Conservation (phyloP, 2,888 invertebrate species). For the Notodonta dromedarius region DNA sequence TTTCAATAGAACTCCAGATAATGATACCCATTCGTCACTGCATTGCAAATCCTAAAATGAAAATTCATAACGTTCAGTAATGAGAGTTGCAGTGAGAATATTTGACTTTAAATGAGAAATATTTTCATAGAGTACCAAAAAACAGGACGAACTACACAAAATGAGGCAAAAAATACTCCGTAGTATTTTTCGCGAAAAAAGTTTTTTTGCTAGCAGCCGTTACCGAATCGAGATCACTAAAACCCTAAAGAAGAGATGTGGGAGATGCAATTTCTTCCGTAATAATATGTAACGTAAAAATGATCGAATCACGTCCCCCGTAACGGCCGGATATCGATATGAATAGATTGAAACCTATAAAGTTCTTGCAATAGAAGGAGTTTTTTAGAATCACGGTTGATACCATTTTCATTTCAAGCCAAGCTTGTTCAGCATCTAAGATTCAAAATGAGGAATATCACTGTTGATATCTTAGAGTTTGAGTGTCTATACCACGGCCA, state of each 20-base stretch:
- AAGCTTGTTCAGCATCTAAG: background rate
- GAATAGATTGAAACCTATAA: conserved; percentile 5
- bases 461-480: too few species aligned
- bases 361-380: conserved; percentile 6
- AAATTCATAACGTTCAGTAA: background rate
- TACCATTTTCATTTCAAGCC: background rate
- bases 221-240: conserved; percentile 32
- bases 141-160: background rate
- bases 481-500: too few species aligned
- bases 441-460: too few species aligned
- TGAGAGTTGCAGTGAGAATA: background rate
- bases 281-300: conserved; percentile 25
- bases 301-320: conserved; percentile 21
- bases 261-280: conserved; percentile 27
- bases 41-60: background rate
- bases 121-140: background rate
- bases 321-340: conserved; percentile 10
- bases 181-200: background rate
- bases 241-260: conserved; percentile 18
- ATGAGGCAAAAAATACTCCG: background rate
- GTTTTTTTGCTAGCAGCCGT: conserved; percentile 29
- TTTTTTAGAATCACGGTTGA: background rate
- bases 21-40: background rate
- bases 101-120: background rate
- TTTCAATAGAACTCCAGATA: background rate